phyloP scores from a whole-genome alignment of 2,888 invertebrate genomes.

The Autographa pulchrina region DNA sequence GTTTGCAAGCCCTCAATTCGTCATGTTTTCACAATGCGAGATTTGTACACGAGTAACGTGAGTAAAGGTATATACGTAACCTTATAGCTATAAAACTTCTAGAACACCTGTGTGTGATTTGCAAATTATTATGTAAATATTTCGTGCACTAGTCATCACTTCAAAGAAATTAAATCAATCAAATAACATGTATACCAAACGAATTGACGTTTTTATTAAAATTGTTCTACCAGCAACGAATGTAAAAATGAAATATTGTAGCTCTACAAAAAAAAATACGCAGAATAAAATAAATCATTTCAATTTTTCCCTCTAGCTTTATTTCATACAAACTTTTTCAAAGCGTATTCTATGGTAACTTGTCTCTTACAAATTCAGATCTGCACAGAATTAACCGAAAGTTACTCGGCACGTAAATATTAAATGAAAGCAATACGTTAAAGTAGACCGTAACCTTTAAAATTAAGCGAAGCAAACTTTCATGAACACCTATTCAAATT shows the following conservation, averaged over 20 bases:
- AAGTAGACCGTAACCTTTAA: slow-evolving; percentile 47
- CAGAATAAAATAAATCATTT: slow-evolving; percentile 5
- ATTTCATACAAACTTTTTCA: slow-evolving; percentile 18
- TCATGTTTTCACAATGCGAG: neutral
- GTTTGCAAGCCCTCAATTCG: neutral
- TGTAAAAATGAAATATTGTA: neutral
- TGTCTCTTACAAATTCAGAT: slow-evolving; percentile 49
- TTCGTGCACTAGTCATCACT: neutral
- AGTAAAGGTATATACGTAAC: neutral
- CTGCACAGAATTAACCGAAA: slow-evolving; percentile 42
- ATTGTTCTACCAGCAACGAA: neutral
- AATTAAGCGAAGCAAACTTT: slow-evolving; percentile 55
- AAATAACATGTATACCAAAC: neutral
- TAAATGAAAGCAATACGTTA: slow-evolving; percentile 65
- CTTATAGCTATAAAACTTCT: neutral
- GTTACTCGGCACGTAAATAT: slow-evolving; percentile 58
- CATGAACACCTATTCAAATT: slow-evolving; percentile 50
- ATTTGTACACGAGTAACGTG: neutral
- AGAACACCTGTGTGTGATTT: neutral
- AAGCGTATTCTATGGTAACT: slow-evolving; percentile 35
- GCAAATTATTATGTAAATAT: neutral
- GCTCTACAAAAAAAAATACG: neutral
- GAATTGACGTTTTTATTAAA: neutral
- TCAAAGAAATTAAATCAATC: neutral
- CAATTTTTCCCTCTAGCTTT: slow-evolving; percentile 10